phyloP scores from a whole-genome alignment of 2,888 invertebrate species.

The Dasypogon diadema region DNA sequence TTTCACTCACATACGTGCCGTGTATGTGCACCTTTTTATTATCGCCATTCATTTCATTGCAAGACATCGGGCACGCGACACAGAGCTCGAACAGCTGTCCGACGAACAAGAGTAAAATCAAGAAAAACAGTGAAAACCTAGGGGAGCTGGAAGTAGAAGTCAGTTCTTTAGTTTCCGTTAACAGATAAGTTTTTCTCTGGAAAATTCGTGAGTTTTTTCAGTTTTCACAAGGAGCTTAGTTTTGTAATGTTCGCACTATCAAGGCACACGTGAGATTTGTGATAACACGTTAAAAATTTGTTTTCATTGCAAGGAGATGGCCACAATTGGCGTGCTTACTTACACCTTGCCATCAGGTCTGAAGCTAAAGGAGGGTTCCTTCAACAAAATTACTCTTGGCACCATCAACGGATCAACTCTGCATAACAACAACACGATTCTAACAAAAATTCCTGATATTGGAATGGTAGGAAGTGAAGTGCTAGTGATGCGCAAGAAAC shows the following conservation, averaged over 20 bases:
- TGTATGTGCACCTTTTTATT: conserved; percentile 54
- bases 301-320: conserved; percentile 22
- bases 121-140: conserved; percentile 23
- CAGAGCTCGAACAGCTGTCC: conserved; percentile 75
- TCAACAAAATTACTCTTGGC: conserved; percentile 64
- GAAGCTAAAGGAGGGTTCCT: conserved; percentile 60
- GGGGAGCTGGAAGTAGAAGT: conserved; percentile 13
- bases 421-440: conserved; percentile 64
- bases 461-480: conserved; percentile 62
- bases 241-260: conserved; percentile 9
- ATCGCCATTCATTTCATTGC: conserved; percentile 71
- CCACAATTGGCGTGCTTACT: conserved; percentile 63
- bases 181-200: conserved; percentile 25
- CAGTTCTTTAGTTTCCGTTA: conserved; percentile 26
- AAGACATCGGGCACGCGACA: conserved; percentile 75
- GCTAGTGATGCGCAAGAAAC: conserved; percentile 57
- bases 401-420: conserved; percentile 63
- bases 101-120: conserved; percentile 70
- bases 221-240: background rate
- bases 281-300: background rate
- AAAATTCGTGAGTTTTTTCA: conserved; percentile 16
- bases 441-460: conserved; percentile 66
- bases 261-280: conserved; percentile 10
- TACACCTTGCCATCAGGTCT: conserved; percentile 62
- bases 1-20: background rate